These are phyloP conservation scores for Sanderia malayensis DNA, from an alignment of 30 jellyfish, hydroid and myxozoan genomes.

Conservation along the genomic window DNA sequence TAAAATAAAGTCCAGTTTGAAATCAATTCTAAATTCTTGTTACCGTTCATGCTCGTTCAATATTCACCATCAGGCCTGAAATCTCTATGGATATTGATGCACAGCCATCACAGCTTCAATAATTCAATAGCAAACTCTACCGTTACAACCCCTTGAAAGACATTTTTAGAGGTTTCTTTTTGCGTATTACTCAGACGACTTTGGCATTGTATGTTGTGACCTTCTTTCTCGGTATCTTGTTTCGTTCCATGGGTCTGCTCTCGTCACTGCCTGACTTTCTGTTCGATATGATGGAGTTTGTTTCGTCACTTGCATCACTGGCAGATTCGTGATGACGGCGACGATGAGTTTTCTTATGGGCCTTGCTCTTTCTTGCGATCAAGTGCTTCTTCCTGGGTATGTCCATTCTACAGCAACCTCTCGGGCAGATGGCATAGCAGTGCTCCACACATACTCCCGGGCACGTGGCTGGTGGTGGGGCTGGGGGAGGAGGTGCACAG, in stretches of 20 bases:
- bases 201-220: slow-evolving; percentile 43
- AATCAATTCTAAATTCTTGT: too few relatives aligned
- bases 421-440: slow-evolving; percentile 64
- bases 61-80: too few relatives aligned
- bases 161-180: too few relatives aligned
- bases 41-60: too few relatives aligned
- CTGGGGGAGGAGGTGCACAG: slow-evolving; percentile 87
- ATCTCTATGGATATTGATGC: too few relatives aligned
- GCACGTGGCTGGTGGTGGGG: slow-evolving; percentile 83
- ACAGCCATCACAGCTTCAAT: too few relatives aligned
- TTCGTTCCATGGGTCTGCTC: slow-evolving; percentile 51
- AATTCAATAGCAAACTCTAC: too few relatives aligned
- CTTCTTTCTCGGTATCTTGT: slow-evolving; percentile 59
- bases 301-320: slow-evolving; percentile 23
- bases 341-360: slow-evolving; percentile 14
- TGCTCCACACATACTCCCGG: slow-evolving; percentile 69
- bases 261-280: slow-evolving; percentile 47
- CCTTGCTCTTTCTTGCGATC: slow-evolving; percentile 15
- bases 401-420: slow-evolving; percentile 60
- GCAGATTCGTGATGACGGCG: too few relatives aligned
- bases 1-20: too few relatives aligned
- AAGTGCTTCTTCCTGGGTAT: slow-evolving; percentile 53
- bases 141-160: too few relatives aligned
- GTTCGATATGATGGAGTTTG: slow-evolving; percentile 45
- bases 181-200: neutral